Base-by-base conservation (phyloP, 1,140 invertebrate genomes). In the Nomia melanderi region DNA sequence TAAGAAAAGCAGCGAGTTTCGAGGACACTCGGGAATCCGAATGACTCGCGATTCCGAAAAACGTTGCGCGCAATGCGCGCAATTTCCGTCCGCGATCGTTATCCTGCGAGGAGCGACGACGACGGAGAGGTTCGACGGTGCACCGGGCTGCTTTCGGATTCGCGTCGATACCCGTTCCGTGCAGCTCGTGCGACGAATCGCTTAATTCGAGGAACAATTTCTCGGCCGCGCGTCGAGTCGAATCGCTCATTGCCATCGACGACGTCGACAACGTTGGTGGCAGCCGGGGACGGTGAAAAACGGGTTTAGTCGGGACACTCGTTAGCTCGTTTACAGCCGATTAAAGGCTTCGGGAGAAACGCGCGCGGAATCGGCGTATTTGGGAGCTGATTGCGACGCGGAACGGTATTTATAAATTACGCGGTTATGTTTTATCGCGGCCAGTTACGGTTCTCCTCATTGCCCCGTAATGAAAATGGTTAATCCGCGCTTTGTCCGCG, bases 361-460 rank as follows among this genome's bases (percentile, higher is more conserved):
- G 33, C 31, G 9, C 12, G 27, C 41, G 57, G 44, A 77, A 81
- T 80, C 41, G 27, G 57, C 59, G 54, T 71, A 70, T 82, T 82
- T 60, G 64, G 78, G 9, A 76, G 60, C n/a, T 70, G 72, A 82
- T 77, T 82, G 66, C 73, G 66, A 62, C 44, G 36, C 31, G 54
- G 39, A 60, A 76, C 47, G 54, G 27, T 76, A 82, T 81, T 77
- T 81, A 67, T 81, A 72, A 82, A 81, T 82, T 77, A 81, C 31
- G 50, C 41, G 23, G 39, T 67, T 77, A 72, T 50, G 9, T 31
- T 50, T 67, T 36, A 65, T 53, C 39, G 31, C 25, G 29, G 3
- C 29, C 27, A 47, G 53, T 73, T 66, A 66, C n/a, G 41, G 54
- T 17, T 17, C 25, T 25, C 11, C 44, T 44, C 25, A 25, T 23